Evolutionary conservation across 2,113 vertebrate genomes (phyloP).

Genomic region (Tringa solitaria): DNA sequence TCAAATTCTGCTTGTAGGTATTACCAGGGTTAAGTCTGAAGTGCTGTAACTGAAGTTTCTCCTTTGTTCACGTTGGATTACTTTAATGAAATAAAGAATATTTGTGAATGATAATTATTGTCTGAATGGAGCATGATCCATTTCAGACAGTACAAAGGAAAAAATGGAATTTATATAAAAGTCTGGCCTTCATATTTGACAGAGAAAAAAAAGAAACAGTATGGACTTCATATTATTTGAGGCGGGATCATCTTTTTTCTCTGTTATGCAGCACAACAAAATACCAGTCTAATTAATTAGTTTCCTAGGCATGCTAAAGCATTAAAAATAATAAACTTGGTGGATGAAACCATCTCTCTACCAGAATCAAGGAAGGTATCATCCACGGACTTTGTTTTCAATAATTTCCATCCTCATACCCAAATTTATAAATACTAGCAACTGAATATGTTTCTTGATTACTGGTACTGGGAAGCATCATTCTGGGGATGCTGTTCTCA

Average conservation of each 20-base stretch:
- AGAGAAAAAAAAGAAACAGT: not conserved
- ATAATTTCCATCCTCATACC: not conserved
- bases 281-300: not conserved
- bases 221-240: not conserved
- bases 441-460: not conserved
- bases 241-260: not conserved
- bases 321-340: not conserved
- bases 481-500: not conserved
- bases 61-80: not conserved
- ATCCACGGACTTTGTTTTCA: not conserved
- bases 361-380: not conserved
- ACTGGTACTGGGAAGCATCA: not conserved
- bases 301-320: not conserved
- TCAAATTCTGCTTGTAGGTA: not conserved
- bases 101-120: not conserved
- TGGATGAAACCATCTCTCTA: not conserved
- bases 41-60: not conserved
- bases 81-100: not conserved
- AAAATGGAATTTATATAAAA: not conserved
- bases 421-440: not conserved
- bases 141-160: not conserved
- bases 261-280: not conserved
- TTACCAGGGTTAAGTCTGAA: not conserved
- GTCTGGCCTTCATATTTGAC: not conserved
- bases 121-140: not conserved